Percentiles rank a stretch among this genome's conserved stretches.
phyloP scores from a whole-genome alignment of 30 jellyfish, hydroid and myxozoan genomes.

The Cassiopea andromeda region DNA sequence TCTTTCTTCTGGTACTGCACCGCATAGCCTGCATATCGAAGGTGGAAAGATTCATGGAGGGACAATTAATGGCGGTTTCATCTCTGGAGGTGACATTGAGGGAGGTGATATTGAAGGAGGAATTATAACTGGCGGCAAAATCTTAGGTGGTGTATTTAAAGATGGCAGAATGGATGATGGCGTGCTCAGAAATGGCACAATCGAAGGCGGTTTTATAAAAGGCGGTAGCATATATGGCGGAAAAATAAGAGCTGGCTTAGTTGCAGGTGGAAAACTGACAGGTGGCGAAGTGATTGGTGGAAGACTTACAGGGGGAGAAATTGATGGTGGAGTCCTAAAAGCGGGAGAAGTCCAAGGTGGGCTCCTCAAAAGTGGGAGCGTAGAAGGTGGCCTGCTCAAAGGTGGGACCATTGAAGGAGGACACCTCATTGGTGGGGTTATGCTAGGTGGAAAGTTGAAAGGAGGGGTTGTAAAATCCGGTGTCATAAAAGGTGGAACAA shows the following conservation, averaged over 20 bases:
- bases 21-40: slow-evolving; percentile 51
- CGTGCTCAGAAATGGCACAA: slow-evolving; percentile 65
- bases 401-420: slow-evolving; percentile 97
- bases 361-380: slow-evolving; percentile 77
- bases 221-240: slow-evolving; percentile 94
- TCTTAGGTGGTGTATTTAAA: slow-evolving; percentile 76
- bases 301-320: slow-evolving; percentile 76
- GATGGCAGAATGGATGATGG: slow-evolving; percentile 93
- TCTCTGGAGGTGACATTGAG: slow-evolving; percentile 82
- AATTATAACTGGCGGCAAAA: slow-evolving; percentile 71
- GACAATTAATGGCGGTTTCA: slow-evolving; percentile 80
- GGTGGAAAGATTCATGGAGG: slow-evolving; percentile 91
- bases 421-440: slow-evolving; percentile 91
- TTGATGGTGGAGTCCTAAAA: slow-evolving; percentile 91
- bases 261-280: slow-evolving; percentile 84
- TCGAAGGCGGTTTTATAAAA: slow-evolving; percentile 84
- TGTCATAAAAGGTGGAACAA: slow-evolving; percentile 86
- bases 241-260: slow-evolving; percentile 68
- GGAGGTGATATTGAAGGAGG: slow-evolving; percentile 98
- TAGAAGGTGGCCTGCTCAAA: slow-evolving; percentile 92
- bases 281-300: slow-evolving; percentile 96
- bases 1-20: not conserved
- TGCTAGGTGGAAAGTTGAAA: slow-evolving; percentile 89
- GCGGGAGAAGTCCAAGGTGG: slow-evolving; percentile 96
- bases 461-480: slow-evolving; percentile 97